A percentile compares a stretch with the other conserved stretches of the same genome.
phyloP scores from a whole-genome alignment of 2,888 invertebrate genomes.

The Nomada goodeniana region DNA sequence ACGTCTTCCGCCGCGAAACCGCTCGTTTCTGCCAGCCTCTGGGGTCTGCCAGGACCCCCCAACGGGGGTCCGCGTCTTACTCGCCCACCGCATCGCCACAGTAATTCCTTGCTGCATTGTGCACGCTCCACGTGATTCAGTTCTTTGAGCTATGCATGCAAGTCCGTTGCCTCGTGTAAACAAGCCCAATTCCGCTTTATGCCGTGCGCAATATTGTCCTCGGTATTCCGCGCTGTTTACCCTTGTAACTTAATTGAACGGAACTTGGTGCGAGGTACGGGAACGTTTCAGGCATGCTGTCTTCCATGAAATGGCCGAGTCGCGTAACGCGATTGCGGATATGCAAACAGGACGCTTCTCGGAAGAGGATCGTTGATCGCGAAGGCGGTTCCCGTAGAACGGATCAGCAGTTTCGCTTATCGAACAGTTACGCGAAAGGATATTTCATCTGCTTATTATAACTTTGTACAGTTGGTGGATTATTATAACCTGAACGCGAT shows the following conservation, averaged over 20 bases:
- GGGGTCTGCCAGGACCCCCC: too few species aligned
- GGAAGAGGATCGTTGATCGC: too few species aligned
- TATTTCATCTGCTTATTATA: too few species aligned
- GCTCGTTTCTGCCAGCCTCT: background rate
- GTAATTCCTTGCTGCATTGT: slow-evolving; percentile 12
- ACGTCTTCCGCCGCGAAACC: background rate
- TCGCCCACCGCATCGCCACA: background rate
- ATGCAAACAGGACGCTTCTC: background rate
- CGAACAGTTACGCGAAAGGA: too few species aligned
- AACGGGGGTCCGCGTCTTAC: background rate
- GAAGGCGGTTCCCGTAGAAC: too few species aligned
- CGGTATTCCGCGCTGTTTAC: slow-evolving; percentile 2
- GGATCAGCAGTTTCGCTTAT: too few species aligned
- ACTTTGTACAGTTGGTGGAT: too few species aligned
- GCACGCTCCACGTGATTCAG: background rate
- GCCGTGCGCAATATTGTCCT: background rate
- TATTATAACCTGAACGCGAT: too few species aligned
- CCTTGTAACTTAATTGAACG: slow-evolving; percentile 12
- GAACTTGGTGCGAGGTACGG: too few species aligned
- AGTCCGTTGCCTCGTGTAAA: slow-evolving; percentile 6
- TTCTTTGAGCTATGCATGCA: slow-evolving; percentile 1
- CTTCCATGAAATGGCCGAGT: background rate
- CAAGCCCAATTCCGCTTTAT: slow-evolving; percentile 4
- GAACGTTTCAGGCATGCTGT: background rate
- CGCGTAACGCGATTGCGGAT: background rate